These are phyloP conservation scores for Leptinotarsa tumamoca DNA, from an alignment of 2,888 invertebrate genomes.

Conservation along the genomic window DNA sequence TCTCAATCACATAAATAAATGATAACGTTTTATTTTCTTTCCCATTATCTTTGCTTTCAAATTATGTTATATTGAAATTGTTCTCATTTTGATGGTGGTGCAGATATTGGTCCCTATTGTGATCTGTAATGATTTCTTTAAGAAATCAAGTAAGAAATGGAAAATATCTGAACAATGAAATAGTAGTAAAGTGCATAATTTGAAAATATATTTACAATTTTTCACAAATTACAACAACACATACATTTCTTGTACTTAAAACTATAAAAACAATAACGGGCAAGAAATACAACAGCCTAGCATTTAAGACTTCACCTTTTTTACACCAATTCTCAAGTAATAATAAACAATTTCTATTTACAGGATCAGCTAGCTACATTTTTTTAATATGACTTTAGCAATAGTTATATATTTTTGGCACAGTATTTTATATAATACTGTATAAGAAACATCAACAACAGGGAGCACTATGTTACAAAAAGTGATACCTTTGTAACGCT, in stretches of 20 bases:
- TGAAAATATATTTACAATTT: constrained; percentile 67
- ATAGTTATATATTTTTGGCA: constrained; percentile 58
- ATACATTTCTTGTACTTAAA: constrained; percentile 66
- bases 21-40: no score
- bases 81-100: no score
- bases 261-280: constrained; percentile 68
- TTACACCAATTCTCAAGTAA: constrained; percentile 61
- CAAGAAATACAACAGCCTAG: constrained; percentile 67
- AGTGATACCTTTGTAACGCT: neutral
- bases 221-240: constrained; percentile 66
- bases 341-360: constrained; percentile 57
- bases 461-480: neutral
- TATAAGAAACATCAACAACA: constrained; percentile 23
- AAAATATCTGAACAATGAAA: constrained; percentile 10
- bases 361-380: constrained; percentile 47
- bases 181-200: constrained; percentile 54
- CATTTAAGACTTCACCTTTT: constrained; percentile 54
- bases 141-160: no score
- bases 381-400: constrained; percentile 30
- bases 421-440: constrained; percentile 61
- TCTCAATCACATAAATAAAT: no score
- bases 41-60: no score
- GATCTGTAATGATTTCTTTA: no score
- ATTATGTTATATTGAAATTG: no score
- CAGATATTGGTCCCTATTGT: no score